These are phyloP conservation scores for Nomada ferruginata DNA, from an alignment of 2,888 invertebrate species.

Conservation along the genomic window DNA sequence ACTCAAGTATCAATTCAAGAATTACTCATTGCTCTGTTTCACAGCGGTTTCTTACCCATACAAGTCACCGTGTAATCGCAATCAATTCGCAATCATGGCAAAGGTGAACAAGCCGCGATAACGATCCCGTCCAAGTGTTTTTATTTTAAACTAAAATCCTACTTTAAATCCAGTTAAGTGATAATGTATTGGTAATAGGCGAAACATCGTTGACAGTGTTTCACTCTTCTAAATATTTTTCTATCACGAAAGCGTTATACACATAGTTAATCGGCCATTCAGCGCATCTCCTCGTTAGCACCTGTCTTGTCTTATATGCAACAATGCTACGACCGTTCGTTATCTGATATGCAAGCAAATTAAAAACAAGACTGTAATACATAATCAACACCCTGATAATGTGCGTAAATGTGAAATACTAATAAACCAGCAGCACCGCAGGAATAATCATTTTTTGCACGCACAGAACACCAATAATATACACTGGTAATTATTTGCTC, in stretches of 20 bases:
- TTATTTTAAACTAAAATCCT: background rate
- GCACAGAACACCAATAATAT: constrained; percentile 1
- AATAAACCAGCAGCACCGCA: background rate
- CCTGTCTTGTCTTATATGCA: too few relatives aligned
- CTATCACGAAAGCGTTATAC: too few relatives aligned
- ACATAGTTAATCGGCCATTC: too few relatives aligned
- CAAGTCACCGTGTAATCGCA: background rate
- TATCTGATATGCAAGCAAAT: background rate
- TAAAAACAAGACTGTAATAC: background rate
- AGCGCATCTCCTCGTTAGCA: too few relatives aligned
- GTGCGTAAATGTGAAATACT: background rate
- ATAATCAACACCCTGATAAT: background rate
- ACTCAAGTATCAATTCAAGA: background rate
- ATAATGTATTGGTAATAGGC: too few relatives aligned
- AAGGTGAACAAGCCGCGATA: constrained; percentile 11
- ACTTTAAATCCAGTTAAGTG: too few relatives aligned
- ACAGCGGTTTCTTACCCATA: constrained; percentile 14
- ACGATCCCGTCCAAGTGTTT: background rate
- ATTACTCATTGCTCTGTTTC: background rate
- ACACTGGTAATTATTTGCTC: constrained; percentile 5
- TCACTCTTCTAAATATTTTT: too few relatives aligned
- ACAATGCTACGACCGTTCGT: background rate
- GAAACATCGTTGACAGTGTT: too few relatives aligned
- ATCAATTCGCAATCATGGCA: background rate
- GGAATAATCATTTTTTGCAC: constrained; percentile 14